A percentile compares a stretch with the other conserved stretches of the same genome.
These are phyloP conservation scores for Ctenopoma multispine DNA, from an alignment of 2,797 vertebrate genomes.

Conservation along the genomic window DNA sequence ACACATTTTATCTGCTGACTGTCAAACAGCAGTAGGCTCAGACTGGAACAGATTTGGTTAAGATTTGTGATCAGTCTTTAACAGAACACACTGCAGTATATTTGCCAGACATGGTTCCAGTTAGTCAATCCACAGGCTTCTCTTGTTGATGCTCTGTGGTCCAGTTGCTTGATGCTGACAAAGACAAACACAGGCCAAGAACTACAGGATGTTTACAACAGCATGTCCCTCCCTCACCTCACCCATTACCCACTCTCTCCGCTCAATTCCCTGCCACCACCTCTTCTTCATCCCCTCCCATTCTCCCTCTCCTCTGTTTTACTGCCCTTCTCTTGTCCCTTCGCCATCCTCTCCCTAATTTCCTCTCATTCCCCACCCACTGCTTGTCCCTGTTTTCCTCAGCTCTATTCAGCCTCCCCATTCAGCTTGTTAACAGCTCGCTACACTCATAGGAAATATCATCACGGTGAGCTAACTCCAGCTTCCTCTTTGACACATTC, in stretches of 20 bases:
- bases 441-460: conserved; percentile 76
- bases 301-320: conserved; percentile 7
- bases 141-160: conserved; percentile 21
- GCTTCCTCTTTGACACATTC: conserved; percentile 76
- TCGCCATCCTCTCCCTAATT: conserved; percentile 28
- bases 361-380: conserved; percentile 33
- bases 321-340: conserved; percentile 1
- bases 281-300: conserved; percentile 2
- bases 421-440: conserved; percentile 68
- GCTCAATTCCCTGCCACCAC: conserved; percentile 1
- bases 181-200: conserved; percentile 21
- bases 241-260: conserved; percentile 20
- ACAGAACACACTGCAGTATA: neutral
- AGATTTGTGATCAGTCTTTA: too few relatives aligned
- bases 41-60: too few relatives aligned
- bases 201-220: conserved; percentile 77
- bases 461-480: conserved; percentile 69
- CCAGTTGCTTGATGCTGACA: conserved; percentile 39
- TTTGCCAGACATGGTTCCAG: conserved; percentile 8
- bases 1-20: neutral
- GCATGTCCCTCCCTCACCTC: conserved; percentile 22
- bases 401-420: conserved; percentile 1
- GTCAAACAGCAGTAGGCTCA: too few relatives aligned
- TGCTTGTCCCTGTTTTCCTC: conserved; percentile 4
- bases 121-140: conserved; percentile 36